phyloP scores from a whole-genome alignment of 2,113 vertebrate genomes.

The Siniperca chuatsi region DNA sequence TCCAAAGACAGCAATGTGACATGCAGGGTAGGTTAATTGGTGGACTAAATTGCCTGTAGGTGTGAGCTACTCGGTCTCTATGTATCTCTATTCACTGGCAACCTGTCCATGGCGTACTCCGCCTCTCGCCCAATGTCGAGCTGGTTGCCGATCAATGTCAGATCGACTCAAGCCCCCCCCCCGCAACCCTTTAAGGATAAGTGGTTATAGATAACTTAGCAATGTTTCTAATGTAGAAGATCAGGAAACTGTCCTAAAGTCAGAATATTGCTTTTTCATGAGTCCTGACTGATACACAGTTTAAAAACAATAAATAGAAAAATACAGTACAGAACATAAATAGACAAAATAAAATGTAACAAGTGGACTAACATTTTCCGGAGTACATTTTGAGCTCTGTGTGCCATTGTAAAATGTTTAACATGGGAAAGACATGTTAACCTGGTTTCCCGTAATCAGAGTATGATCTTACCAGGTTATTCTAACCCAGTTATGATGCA shows the following conservation, averaged over 20 bases:
- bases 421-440: neutral
- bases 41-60: too few species aligned
- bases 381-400: neutral
- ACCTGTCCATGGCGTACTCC: too few species aligned
- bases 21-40: too few species aligned
- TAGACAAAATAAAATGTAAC: neutral
- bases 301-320: neutral
- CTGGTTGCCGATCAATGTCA: too few species aligned
- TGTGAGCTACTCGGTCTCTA: too few species aligned
- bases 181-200: too few species aligned
- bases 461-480: neutral
- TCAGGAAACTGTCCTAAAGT: neutral
- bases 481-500: neutral
- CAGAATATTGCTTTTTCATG: neutral
- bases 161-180: too few species aligned
- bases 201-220: too few species aligned
- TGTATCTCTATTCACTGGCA: too few species aligned
- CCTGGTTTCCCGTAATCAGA: neutral
- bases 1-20: too few species aligned
- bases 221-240: too few species aligned
- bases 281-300: neutral
- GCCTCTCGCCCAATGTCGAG: too few species aligned
- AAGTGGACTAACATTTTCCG: neutral
- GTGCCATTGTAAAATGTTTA: neutral
- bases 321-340: neutral